Evolutionary conservation across 2,888 invertebrate genomes (phyloP).

Genomic region (Cephus pygmeus): DNA sequence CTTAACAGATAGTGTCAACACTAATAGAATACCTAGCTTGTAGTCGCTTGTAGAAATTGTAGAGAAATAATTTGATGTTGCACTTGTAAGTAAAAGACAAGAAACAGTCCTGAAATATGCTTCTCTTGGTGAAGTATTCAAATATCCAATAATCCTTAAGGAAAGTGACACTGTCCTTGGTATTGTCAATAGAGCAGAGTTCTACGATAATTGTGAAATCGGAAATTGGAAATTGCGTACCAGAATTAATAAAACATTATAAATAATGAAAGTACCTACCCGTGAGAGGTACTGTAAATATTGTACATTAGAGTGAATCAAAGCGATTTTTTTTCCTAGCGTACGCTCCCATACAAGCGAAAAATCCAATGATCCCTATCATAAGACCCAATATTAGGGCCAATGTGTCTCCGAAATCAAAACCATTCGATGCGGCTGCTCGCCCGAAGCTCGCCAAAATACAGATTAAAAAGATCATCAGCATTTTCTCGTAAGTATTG

Average conservation of each 20-base stretch:
- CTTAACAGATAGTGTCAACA: not conserved
- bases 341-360: constrained; percentile 78
- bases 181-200: not conserved
- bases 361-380: constrained; percentile 71
- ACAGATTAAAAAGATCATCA: constrained; percentile 35
- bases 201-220: not conserved
- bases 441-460: constrained; percentile 34
- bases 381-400: constrained; percentile 74
- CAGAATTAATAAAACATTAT: not conserved
- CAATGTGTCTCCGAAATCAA: constrained; percentile 77
- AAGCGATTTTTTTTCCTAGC: constrained; percentile 71
- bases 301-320: constrained; percentile 48
- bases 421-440: constrained; percentile 67
- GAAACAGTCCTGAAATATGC: not conserved
- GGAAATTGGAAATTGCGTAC: not conserved
- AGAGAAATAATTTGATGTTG: not conserved
- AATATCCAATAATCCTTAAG: not conserved
- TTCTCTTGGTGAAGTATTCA: not conserved
- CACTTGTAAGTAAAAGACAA: not conserved
- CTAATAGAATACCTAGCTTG: not conserved
- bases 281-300: not conserved
- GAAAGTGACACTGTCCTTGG: not conserved
- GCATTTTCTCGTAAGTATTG: constrained; percentile 30
- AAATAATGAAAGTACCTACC: not conserved
- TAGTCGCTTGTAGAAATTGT: not conserved